phyloP scores from a whole-genome alignment of 2,888 invertebrate species.

The Allophyes oxyacanthae region DNA sequence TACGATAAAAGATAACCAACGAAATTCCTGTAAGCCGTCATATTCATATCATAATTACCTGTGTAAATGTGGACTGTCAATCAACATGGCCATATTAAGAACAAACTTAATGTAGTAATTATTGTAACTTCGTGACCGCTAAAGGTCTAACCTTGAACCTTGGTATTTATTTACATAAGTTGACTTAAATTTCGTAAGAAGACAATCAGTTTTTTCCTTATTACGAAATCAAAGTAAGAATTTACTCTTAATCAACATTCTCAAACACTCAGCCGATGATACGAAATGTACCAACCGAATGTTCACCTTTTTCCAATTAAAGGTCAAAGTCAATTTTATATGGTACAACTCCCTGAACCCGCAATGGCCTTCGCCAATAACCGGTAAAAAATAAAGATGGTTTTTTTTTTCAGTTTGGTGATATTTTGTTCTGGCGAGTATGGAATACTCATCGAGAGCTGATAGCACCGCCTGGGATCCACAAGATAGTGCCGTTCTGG shows the following conservation, averaged over 20 bases:
- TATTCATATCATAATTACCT: conserved; percentile 17
- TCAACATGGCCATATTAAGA: conserved; percentile 11
- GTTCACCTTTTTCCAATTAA: too few relatives aligned
- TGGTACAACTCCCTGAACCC: too few relatives aligned
- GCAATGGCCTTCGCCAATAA: too few relatives aligned
- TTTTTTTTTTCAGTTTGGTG: conserved; percentile 73
- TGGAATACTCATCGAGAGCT: conserved; percentile 74
- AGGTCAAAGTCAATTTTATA: too few relatives aligned
- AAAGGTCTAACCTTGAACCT: conserved; percentile 22
- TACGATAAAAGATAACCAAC: too few relatives aligned
- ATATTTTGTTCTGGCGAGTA: conserved; percentile 80
- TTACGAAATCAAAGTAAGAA: not conserved
- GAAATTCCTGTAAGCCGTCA: conserved; percentile 6
- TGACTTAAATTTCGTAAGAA: conserved; percentile 5
- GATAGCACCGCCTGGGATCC: conserved; percentile 70
- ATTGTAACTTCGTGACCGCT: conserved; percentile 4
- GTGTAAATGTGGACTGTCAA: conserved; percentile 16
- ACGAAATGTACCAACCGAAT: too few relatives aligned
- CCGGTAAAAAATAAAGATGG: too few relatives aligned
- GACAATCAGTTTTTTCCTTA: conserved; percentile 3
- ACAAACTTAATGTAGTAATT: conserved; percentile 11
- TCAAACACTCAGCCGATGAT: too few relatives aligned
- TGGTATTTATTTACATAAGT: conserved; percentile 8
- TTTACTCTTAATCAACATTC: too few relatives aligned
- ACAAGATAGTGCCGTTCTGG: conserved; percentile 74